These are phyloP conservation scores for Amiota minor DNA, from an alignment of 2,888 invertebrate genomes.

Conservation along the genomic window DNA sequence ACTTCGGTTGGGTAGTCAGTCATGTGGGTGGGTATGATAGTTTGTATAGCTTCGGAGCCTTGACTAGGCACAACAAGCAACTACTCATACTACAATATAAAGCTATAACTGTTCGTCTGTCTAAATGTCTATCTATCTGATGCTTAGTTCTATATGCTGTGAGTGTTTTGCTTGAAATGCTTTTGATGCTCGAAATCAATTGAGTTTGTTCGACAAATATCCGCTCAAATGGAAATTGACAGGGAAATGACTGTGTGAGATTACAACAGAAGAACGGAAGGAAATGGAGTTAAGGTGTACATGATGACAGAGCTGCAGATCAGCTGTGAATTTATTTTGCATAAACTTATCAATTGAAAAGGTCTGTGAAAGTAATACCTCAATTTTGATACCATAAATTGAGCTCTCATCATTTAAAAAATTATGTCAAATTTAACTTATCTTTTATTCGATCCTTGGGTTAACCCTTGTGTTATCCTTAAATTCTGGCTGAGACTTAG, in stretches of 20 bases:
- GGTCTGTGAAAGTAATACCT: too few species aligned
- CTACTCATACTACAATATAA: background rate
- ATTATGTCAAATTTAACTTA: too few species aligned
- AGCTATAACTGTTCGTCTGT: background rate
- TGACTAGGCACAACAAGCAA: conserved; percentile 32
- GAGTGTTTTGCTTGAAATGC: background rate
- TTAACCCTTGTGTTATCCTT: too few species aligned
- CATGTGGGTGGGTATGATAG: conserved; percentile 55
- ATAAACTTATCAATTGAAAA: too few species aligned
- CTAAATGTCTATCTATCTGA: background rate
- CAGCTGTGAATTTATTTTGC: too few species aligned
- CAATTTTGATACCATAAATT: too few species aligned
- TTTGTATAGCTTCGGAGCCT: conserved; percentile 60
- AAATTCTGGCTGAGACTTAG: too few species aligned
- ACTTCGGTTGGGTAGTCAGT: background rate
- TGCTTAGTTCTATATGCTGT: background rate
- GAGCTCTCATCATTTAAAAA: too few species aligned
- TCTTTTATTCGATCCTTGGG: too few species aligned
- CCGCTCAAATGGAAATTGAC: conserved; percentile 56
- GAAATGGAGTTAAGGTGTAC: background rate
- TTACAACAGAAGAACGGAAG: conserved; percentile 21
- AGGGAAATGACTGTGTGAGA: conserved; percentile 45
- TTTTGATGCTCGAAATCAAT: conserved; percentile 55
- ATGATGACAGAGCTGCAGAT: too few species aligned
- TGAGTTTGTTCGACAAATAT: conserved; percentile 61